Conservation (phyloP, 2,797 vertebrate species). For the Trichosurus vulpecula region DNA sequence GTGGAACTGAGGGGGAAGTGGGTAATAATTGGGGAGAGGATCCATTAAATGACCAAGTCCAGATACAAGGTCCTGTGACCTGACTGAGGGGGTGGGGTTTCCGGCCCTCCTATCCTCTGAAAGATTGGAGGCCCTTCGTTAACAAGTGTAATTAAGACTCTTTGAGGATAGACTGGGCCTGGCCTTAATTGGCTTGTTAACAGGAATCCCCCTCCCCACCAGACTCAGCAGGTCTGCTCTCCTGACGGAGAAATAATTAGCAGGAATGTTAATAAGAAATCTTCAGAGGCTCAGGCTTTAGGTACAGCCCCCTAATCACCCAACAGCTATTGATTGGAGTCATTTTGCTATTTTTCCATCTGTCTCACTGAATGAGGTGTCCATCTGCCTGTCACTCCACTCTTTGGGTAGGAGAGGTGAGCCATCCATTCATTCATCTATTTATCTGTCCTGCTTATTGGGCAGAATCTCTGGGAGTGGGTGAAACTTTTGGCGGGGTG, state of each 20-base stretch:
- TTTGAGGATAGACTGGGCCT: conserved; percentile 67
- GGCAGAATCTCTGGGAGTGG: not conserved
- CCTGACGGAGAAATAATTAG: conserved; percentile 67
- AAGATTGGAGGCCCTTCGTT: conserved; percentile 68
- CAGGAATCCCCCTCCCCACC: conserved; percentile 76
- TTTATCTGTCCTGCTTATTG: not conserved
- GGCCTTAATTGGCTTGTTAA: conserved; percentile 81
- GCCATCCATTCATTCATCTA: not conserved
- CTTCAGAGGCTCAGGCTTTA: not conserved
- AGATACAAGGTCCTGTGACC: not conserved
- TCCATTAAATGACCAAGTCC: not conserved
- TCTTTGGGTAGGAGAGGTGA: not conserved
- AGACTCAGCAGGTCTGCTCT: conserved; percentile 73
- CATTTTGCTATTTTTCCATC: not conserved
- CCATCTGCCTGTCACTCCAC: not conserved
- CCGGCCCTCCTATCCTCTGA: not conserved
- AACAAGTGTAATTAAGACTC: conserved; percentile 82
- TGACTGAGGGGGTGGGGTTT: not conserved
- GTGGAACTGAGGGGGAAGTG: not conserved
- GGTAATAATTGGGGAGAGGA: not conserved
- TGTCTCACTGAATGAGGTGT: not conserved
- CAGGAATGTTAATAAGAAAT: conserved; percentile 75
- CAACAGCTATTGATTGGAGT: not conserved
- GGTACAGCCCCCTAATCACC: not conserved
- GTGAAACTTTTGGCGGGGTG: not conserved